Percentiles rank a stretch among this genome's conserved stretches.
These are phyloP conservation scores for Pandemis heparana DNA, from an alignment of 2,888 invertebrate genomes.

Conservation along the genomic window DNA sequence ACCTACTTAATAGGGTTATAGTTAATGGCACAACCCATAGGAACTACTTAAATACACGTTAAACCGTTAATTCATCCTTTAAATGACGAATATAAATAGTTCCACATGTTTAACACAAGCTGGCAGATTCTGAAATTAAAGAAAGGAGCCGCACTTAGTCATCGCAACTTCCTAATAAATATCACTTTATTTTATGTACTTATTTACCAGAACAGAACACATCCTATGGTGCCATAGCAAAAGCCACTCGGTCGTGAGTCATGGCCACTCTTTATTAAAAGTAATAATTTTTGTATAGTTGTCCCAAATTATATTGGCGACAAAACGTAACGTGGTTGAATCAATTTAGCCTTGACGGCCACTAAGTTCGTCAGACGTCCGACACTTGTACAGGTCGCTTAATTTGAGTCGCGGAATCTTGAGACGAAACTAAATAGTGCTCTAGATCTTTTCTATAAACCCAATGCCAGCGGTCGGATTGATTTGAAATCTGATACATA, in stretches of 20 bases:
- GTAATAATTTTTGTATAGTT: constrained; percentile 32
- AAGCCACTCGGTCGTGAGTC: neutral
- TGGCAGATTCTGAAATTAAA: neutral
- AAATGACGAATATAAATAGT: neutral
- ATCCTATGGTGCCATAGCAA: neutral
- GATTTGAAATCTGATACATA: no score
- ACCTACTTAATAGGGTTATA: neutral
- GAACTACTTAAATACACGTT: neutral
- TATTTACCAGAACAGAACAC: neutral
- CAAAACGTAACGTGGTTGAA: constrained; percentile 47
- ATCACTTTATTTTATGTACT: constrained; percentile 4
- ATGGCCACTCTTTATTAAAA: constrained; percentile 13
- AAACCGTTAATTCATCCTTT: neutral
- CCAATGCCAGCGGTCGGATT: neutral
- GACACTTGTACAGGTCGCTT: constrained; percentile 21
- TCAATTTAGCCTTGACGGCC: constrained; percentile 62
- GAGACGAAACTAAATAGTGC: constrained; percentile 3
- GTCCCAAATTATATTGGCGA: constrained; percentile 40
- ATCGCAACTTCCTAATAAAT: constrained; percentile 6
- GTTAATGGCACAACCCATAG: neutral
- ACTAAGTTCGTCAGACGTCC: constrained; percentile 49
- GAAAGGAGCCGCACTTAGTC: constrained; percentile 4
- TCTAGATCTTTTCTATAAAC: neutral
- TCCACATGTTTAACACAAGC: neutral
- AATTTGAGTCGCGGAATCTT: constrained; percentile 1